These are phyloP conservation scores for Phylloscopus trochilus DNA, from an alignment of 2,113 vertebrate genomes.

Conservation along the genomic window DNA sequence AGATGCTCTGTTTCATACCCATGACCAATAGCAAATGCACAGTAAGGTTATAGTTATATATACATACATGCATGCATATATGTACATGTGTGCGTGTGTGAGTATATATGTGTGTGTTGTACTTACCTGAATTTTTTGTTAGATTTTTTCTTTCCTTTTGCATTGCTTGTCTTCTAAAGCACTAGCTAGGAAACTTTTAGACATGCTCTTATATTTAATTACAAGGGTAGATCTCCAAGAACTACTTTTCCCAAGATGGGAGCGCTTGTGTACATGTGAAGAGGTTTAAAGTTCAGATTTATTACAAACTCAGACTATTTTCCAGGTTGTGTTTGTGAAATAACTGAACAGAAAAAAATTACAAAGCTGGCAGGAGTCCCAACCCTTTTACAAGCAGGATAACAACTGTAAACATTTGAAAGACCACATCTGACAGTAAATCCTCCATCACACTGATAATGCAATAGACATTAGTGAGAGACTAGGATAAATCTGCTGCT, in stretches of 20 bases:
- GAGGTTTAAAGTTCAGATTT: background rate
- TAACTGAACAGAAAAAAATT: constrained; percentile 6
- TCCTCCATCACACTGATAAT: background rate
- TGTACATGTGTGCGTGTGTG: fast-evolving
- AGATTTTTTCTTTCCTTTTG: background rate
- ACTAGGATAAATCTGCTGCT: background rate
- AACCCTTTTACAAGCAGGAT: background rate
- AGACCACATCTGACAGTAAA: background rate
- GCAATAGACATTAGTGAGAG: background rate
- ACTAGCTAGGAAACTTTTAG: background rate
- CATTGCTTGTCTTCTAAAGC: background rate
- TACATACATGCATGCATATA: no score
- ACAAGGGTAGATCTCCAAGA: background rate
- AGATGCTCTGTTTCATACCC: background rate
- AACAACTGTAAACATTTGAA: background rate
- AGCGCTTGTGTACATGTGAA: background rate
- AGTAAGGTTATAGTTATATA: background rate
- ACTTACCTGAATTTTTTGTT: background rate
- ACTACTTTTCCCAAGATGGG: background rate
- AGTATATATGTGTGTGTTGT: background rate
- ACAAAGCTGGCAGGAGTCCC: background rate
- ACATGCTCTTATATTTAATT: background rate
- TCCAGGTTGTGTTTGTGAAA: constrained; percentile 17
- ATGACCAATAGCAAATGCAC: background rate
- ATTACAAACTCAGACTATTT: background rate